Percentiles rank a stretch among this genome's conserved stretches.
phyloP scores from a whole-genome alignment of 2,888 invertebrate species.

The Rugalucina vietnamica region DNA sequence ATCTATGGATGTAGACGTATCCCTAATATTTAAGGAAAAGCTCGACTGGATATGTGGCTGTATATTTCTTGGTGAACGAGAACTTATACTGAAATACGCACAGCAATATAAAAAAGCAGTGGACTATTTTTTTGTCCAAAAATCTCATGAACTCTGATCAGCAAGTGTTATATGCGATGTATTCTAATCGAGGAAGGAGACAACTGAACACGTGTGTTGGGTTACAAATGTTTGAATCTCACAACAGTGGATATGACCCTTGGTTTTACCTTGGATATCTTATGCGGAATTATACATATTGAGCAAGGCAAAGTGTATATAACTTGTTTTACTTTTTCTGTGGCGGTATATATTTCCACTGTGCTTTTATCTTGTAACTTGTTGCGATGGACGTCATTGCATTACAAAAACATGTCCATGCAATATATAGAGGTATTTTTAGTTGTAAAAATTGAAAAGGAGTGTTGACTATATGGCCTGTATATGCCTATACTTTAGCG shows the following conservation, averaged over 20 bases:
- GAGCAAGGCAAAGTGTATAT: too few relatives aligned
- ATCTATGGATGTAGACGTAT: slow-evolving; percentile 3
- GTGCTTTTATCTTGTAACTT: too few relatives aligned
- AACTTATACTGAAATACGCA: slow-evolving; percentile 33
- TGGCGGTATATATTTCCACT: too few relatives aligned
- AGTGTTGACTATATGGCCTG: too few relatives aligned
- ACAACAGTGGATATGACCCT: background rate
- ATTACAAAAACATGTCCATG: too few relatives aligned
- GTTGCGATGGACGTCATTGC: too few relatives aligned
- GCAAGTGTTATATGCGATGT: slow-evolving; percentile 54
- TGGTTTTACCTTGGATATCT: background rate
- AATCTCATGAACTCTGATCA: slow-evolving; percentile 60
- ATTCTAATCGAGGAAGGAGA: slow-evolving; percentile 32
- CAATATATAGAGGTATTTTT: too few relatives aligned
- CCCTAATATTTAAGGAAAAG: slow-evolving; percentile 54
- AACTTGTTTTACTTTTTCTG: too few relatives aligned
- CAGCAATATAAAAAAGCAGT: slow-evolving; percentile 41
- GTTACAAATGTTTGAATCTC: slow-evolving; percentile 31
- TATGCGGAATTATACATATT: too few relatives aligned
- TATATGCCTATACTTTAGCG: too few relatives aligned
- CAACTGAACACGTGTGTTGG: slow-evolving; percentile 32
- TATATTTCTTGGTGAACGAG: slow-evolving; percentile 41
- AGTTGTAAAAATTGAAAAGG: too few relatives aligned
- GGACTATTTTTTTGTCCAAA: slow-evolving; percentile 42
- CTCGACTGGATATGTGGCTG: slow-evolving; percentile 66